A percentile compares a stretch with the other conserved stretches of the same genome.
Conservation (phyloP, 2,797 vertebrate genomes). For the Rhabdomys pumilio region DNA sequence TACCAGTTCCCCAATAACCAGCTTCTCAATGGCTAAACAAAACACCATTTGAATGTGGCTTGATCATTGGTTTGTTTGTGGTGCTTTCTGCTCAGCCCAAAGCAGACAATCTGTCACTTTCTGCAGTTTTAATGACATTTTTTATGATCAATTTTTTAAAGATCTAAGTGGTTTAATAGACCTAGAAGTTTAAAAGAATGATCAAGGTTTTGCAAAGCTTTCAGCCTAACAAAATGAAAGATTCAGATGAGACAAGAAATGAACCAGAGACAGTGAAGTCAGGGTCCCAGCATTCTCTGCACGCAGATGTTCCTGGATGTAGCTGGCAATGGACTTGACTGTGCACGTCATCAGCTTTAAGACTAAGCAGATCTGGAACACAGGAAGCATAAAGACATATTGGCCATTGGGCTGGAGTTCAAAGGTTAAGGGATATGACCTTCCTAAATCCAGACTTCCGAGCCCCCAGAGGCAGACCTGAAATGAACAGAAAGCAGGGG, state of each 20-base stretch:
- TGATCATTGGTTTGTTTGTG: neutral
- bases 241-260: neutral
- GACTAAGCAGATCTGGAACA: neutral
- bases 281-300: neutral
- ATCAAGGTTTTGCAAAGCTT: neutral
- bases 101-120: neutral
- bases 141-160: neutral
- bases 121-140: neutral
- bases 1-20: no score
- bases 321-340: neutral
- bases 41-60: neutral
- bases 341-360: neutral
- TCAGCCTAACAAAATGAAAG: neutral
- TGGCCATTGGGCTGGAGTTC: neutral
- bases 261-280: neutral
- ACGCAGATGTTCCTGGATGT: neutral
- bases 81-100: neutral
- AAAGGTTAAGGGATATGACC: neutral
- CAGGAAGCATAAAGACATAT: neutral
- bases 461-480: neutral
- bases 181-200: neutral
- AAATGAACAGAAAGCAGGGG: neutral
- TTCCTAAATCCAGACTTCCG: neutral
- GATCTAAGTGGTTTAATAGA: neutral
- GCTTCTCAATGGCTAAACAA: neutral